Percentiles rank a stretch among this genome's conserved stretches.
Evolutionary conservation across 2,888 invertebrate species (phyloP).

Genomic region (Pandemis cinnamomeana): DNA sequence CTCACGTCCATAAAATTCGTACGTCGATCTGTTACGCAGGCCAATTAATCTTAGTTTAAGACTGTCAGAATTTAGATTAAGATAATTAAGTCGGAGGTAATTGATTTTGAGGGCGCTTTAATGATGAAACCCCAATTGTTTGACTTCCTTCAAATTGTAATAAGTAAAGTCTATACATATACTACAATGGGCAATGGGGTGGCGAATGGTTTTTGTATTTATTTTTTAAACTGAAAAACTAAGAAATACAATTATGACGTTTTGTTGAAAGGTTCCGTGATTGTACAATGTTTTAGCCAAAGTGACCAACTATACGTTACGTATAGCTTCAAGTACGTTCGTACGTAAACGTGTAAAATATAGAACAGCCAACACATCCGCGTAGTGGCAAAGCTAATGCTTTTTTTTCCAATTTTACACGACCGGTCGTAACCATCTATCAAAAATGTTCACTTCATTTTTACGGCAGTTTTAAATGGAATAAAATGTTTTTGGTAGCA

Average conservation of each 20-base stretch:
- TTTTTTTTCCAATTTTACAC: slow-evolving; percentile 1
- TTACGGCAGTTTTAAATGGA: neutral
- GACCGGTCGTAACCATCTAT: neutral
- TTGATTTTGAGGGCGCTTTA: slow-evolving; percentile 9
- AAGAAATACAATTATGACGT: too few species aligned
- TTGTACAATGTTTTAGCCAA: neutral
- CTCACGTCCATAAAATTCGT: slow-evolving; percentile 34
- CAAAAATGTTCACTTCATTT: slow-evolving; percentile 5
- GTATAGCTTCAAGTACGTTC: too few species aligned
- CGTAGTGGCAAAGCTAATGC: neutral
- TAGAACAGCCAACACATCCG: neutral
- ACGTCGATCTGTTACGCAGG: slow-evolving; percentile 18
- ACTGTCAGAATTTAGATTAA: slow-evolving; percentile 25
- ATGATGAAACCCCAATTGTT: neutral
- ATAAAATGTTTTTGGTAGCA: neutral
- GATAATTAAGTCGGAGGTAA: slow-evolving; percentile 21
- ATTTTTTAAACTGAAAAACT: too few species aligned
- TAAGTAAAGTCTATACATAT: neutral
- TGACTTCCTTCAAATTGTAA: neutral
- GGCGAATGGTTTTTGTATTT: too few species aligned
- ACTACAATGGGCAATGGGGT: neutral
- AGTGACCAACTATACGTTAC: neutral
- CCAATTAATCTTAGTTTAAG: slow-evolving; percentile 37
- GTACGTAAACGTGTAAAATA: neutral
- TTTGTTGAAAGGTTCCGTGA: neutral